A percentile compares a stretch with the other conserved stretches of the same genome.
Conservation (phyloP, 2,888 invertebrate species). For the Oscheius sp. region DNA sequence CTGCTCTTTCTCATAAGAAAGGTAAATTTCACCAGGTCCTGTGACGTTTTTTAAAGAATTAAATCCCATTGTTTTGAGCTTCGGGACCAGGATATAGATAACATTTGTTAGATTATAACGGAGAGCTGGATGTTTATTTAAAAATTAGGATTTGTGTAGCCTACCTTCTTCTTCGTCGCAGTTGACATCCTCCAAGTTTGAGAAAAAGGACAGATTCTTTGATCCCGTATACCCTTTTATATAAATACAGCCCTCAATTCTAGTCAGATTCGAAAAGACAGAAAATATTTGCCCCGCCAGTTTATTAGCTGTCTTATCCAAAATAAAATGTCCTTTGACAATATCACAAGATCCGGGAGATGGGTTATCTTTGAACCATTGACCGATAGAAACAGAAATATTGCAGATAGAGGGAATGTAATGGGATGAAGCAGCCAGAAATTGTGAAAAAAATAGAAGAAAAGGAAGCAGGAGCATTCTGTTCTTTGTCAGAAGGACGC, state of each 20-base stretch:
- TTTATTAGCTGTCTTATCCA: not conserved
- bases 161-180: not conserved
- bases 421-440: too few relatives aligned
- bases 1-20: slow-evolving; percentile 1
- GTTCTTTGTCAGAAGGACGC: too few relatives aligned
- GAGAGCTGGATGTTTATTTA: not conserved
- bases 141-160: not conserved
- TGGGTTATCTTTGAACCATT: not conserved
- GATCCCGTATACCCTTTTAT: not conserved
- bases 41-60: not conserved
- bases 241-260: not conserved
- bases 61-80: not conserved
- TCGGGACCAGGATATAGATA: not conserved
- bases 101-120: not conserved
- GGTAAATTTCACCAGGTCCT: not conserved
- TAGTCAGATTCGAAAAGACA: not conserved
- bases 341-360: not conserved
- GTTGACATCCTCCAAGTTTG: not conserved
- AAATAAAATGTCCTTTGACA: slow-evolving; percentile 1
- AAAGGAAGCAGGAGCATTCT: too few relatives aligned
- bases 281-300: not conserved
- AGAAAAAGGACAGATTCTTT: not conserved
- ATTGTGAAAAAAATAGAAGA: too few relatives aligned
- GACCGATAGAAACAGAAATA: too few relatives aligned
- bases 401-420: too few relatives aligned